Evolutionary conservation across 2,797 vertebrate genomes (phyloP).

Genomic region (Eospalax fontanierii): DNA sequence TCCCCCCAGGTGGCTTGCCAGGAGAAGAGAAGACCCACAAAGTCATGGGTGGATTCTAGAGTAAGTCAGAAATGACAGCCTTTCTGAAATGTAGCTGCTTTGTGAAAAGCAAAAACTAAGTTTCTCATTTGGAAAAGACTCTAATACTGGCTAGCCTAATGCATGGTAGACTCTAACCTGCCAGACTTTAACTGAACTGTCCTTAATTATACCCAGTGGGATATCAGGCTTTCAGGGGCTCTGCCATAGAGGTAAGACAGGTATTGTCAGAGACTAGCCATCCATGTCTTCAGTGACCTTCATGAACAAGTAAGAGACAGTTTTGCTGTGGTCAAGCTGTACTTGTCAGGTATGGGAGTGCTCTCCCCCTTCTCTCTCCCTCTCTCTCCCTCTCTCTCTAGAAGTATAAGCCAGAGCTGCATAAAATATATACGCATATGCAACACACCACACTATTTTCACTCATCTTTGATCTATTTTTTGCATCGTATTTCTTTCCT

Average conservation of each 20-base stretch:
- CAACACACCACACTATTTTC: not conserved
- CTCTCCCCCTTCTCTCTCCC: too few relatives aligned
- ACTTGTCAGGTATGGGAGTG: not conserved
- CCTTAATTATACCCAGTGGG: too few relatives aligned
- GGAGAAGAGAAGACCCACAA: not conserved
- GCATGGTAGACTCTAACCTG: accelerated
- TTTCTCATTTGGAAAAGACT: not conserved
- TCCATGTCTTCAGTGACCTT: not conserved
- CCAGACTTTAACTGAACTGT: not conserved
- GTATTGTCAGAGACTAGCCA: not conserved
- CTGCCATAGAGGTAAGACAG: not conserved
- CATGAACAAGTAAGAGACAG: too few relatives aligned
- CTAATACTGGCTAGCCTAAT: accelerated
- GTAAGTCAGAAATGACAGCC: not conserved
- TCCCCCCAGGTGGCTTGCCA: not conserved
- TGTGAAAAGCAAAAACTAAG: not conserved
- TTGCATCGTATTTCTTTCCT: not conserved
- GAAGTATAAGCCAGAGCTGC: too few relatives aligned
- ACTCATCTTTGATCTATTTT: not conserved
- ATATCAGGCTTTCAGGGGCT: not conserved
- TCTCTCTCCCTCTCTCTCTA: too few relatives aligned
- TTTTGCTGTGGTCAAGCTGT: not conserved
- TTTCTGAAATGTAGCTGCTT: not conserved
- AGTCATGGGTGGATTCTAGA: not conserved
- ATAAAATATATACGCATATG: too few relatives aligned